Evolutionary conservation across 2,888 invertebrate genomes (phyloP).

Genomic region (Eupeodes latifasciatus): DNA sequence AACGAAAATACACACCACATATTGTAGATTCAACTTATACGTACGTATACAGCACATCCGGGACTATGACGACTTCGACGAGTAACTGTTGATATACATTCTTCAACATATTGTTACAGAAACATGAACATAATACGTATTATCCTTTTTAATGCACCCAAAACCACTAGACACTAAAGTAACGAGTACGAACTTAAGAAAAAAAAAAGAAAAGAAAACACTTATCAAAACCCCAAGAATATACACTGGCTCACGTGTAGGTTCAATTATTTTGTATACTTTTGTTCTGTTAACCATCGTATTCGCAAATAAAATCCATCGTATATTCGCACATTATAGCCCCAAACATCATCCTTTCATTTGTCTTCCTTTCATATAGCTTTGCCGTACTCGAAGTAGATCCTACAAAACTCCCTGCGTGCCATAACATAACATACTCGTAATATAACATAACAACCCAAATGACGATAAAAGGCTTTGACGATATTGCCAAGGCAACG

Average conservation of each 20-base stretch:
- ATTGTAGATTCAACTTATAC: neutral
- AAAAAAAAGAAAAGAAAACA: conserved; percentile 30
- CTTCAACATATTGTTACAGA: conserved; percentile 4
- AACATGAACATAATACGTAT: conserved; percentile 50
- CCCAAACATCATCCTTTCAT: conserved; percentile 66
- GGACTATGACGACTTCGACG: conserved; percentile 1
- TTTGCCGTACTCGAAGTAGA: conserved; percentile 18
- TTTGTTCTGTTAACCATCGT: conserved; percentile 27
- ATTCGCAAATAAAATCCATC: too few species aligned
- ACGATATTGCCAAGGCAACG: conserved; percentile 47
- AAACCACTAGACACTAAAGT: conserved; percentile 25
- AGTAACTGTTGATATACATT: conserved; percentile 60
- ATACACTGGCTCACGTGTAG: conserved; percentile 59
- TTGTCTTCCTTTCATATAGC: conserved; percentile 13
- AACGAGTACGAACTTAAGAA: neutral
- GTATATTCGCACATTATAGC: conserved; percentile 14
- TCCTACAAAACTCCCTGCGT: conserved; percentile 39
- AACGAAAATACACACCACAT: conserved; percentile 28
- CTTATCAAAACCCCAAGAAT: conserved; percentile 17
- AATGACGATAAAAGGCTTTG: conserved; percentile 36
- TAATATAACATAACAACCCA: conserved; percentile 18
- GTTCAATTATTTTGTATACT: conserved; percentile 55
- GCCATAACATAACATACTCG: conserved; percentile 6
- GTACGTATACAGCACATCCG: conserved; percentile 36
- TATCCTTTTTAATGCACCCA: conserved; percentile 58